phyloP scores from a whole-genome alignment of 2,888 invertebrate genomes.

The Orchesella flavescens region DNA sequence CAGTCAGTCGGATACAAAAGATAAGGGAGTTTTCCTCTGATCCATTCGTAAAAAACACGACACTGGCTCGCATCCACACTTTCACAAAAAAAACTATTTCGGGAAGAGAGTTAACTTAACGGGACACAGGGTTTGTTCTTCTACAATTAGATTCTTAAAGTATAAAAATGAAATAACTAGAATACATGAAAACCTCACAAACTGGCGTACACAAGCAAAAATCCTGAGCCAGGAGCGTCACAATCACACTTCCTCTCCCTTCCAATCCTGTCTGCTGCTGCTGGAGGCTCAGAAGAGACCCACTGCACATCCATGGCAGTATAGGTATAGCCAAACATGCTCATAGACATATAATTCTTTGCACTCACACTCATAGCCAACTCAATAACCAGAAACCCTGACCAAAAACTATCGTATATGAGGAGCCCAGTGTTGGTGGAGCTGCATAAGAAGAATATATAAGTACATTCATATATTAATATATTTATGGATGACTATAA shows the following conservation, averaged over 20 bases:
- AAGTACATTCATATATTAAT: background rate
- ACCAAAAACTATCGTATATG: background rate
- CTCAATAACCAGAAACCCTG: background rate
- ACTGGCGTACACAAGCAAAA: constrained; percentile 62
- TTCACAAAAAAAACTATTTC: too few species aligned
- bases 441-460: background rate
- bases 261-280: constrained; percentile 61
- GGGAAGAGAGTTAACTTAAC: too few species aligned
- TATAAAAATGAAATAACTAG: background rate
- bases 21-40: too few species aligned
- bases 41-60: too few species aligned
- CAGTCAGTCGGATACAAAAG: too few species aligned
- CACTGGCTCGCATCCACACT: too few species aligned
- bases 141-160: background rate
- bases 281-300: constrained; percentile 63
- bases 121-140: too few species aligned
- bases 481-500: background rate
- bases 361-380: too few species aligned
- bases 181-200: constrained; percentile 49
- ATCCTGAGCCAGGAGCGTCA: constrained; percentile 65
- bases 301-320: constrained; percentile 60
- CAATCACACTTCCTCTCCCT: constrained; percentile 66
- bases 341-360: background rate
- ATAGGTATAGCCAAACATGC: constrained; percentile 15
- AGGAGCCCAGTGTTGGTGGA: background rate